Base-by-base conservation (phyloP, 2,888 invertebrate genomes). In the Drosophila trichaetosa region DNA sequence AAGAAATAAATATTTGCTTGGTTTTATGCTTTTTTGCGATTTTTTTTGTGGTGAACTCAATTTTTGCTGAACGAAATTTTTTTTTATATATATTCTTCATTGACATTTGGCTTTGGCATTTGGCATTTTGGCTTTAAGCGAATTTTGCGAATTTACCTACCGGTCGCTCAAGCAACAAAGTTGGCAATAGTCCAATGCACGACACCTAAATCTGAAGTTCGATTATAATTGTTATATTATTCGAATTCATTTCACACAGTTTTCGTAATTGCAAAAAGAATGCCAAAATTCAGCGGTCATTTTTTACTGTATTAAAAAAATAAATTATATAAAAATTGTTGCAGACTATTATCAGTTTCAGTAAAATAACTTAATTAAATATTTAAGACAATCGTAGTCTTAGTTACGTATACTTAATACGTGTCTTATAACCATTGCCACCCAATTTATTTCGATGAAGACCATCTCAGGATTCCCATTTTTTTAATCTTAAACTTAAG, bases 141-240 rank as follows among this genome's bases (percentile, higher is more conserved):
- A 64, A 64, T 79, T 54, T 52, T 68, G 75, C 81, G 64, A 87
- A 80, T 80, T 89, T 92, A 92, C 92, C 92, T 92, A 92, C 92
- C 92, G 88, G 83, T 84, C 77, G 76, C 79, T 78, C 80, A 83
- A 87, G 83, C 76, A 89, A 79, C 48, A 65, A 73, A 76, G 83
- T 79, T 83, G 89, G 82, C 79, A 80, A 86, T 71, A 88, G 77
- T 91, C 92, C 92, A 87, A 87, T 80, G 87, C 87, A 73, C 74
- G 83, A 83, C 76, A 87, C 85, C 91, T 92, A 90, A 71, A 91
- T 86, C 79, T 90, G 80, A 79, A 87, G 89, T 87, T 84, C 86
- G 88, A 72, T 82, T 76, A 46, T 70, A 79, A 79, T 46, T 59
- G 33, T 49, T 62, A 61, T 67, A 67, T 62, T 66, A 64, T 73